A percentile compares a stretch with the other conserved stretches of the same genome.
Conservation (phyloP, 2,797 vertebrate species). For the Rhinogobio ventralis region DNA sequence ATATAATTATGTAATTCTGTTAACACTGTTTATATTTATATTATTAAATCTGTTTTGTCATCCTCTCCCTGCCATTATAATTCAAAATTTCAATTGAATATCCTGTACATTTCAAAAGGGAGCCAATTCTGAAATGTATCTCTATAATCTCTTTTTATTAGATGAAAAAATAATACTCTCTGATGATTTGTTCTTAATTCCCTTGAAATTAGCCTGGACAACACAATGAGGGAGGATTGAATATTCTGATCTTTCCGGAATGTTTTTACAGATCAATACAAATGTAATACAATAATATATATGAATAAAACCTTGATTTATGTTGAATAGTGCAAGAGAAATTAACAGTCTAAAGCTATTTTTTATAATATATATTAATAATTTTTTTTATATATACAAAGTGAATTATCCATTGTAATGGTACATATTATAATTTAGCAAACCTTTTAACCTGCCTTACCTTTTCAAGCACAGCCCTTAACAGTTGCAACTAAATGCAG, state of each 20-base stretch:
- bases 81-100: not conserved
- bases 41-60: not conserved
- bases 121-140: not conserved
- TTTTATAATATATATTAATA: not conserved
- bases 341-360: not conserved
- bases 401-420: not conserved
- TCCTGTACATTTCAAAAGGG: not conserved
- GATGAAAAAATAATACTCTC: not conserved
- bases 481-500: no score
- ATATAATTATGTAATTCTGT: not conserved
- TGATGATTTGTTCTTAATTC: not conserved
- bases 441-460: not conserved
- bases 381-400: not conserved
- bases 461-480: not conserved
- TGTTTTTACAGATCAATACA: slow-evolving; percentile 11
- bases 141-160: not conserved
- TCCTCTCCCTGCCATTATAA: not conserved
- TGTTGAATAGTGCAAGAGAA: not conserved
- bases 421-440: not conserved
- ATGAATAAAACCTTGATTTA: not conserved
- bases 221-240: not conserved
- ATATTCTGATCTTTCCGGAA: not conserved
- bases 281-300: not conserved
- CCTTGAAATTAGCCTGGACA: not conserved
- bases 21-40: not conserved